Conservation (phyloP, 2,797 vertebrate genomes). For the Helicolenus hilgendorfi region DNA sequence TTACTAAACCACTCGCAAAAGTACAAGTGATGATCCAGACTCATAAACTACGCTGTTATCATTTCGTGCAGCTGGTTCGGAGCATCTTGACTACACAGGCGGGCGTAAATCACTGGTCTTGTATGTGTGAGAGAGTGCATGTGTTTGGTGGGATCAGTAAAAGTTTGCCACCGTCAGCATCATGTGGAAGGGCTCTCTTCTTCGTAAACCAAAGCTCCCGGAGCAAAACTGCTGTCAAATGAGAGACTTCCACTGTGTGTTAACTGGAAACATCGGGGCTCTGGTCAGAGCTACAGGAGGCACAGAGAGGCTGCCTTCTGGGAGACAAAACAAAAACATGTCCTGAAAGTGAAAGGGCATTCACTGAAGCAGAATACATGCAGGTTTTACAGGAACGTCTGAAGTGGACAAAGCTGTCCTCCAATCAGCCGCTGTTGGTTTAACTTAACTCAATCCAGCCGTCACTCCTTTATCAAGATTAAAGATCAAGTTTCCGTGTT, state of each 20-base stretch:
- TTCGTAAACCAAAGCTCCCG: conserved; percentile 42
- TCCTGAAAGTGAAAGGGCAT: conserved; percentile 41
- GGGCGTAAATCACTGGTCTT: conserved; percentile 36
- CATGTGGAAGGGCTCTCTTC: conserved; percentile 48
- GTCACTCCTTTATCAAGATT: conserved; percentile 43
- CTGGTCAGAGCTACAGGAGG: conserved; percentile 45
- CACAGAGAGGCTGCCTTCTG: conserved; percentile 29
- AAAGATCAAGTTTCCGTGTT: conserved; percentile 54
- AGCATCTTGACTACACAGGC: conserved; percentile 38
- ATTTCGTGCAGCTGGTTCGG: conserved; percentile 60
- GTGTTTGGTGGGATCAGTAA: conserved; percentile 73
- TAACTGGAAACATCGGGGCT: conserved; percentile 73
- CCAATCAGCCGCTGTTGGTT: conserved; percentile 52
- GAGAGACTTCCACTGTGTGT: conserved; percentile 73
- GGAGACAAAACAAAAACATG: conserved; percentile 65
- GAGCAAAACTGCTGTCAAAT: conserved; percentile 66
- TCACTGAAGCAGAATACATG: conserved; percentile 11
- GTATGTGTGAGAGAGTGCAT: conserved; percentile 30
- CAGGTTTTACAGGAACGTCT: neutral
- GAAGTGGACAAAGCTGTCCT: conserved; percentile 33
- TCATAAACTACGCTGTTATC: conserved; percentile 54
- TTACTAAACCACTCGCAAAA: conserved; percentile 33
- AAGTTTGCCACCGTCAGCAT: conserved; percentile 58
- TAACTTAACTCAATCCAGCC: conserved; percentile 50
- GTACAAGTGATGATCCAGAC: conserved; percentile 33